Evolutionary conservation across 2,797 vertebrate genomes (phyloP), one percentile per base, ranked within the genome.

Genomic region (Pipistrellus pipistrellus): DNA sequence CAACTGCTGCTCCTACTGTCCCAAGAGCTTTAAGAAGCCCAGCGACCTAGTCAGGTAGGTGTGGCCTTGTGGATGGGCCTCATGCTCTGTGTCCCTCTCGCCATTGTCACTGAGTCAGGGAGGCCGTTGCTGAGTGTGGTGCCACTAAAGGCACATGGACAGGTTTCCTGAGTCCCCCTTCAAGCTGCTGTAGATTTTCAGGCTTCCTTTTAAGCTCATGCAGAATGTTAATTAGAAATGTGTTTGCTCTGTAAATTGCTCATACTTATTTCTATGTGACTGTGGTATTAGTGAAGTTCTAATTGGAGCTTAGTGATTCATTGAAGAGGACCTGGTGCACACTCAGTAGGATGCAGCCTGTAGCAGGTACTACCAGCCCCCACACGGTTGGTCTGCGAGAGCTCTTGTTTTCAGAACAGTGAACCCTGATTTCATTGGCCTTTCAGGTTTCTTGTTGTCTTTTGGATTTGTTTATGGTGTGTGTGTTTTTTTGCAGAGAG

Each of bases 1-100:
- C 93, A 99, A 99, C 98, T 99, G 99, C 96, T 99, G 99, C 96
- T 98, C 92, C 94, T 99, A 97, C 81, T 99, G 99, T 88, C 99
- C 99, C n/a, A 99, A 99, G 98, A 99, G 99, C 97, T 99, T 99
- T 98, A 99, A 99, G 98, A 99, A 99, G 96, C 99, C 99, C 97
- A 99, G 99, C 10, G 99, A 99, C 97, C 98, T 99, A 2, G 99
- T 99, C 97, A 99, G 99, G 99, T 99, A 98, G 98, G 13, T 51
- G 13, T 4, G 4, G 68, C 30, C 25, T 75, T 1, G 84, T 0
- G 0, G 17, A 2, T 0, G 4, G 4, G 18, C 23, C 11, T 4
- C 59, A 27, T 6, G 75, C 30, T 76, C 46, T 32, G 73, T n/a
- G 18, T 21, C 30, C 46, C 46, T 21, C 72, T 6, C 9, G 44